phyloP scores from a whole-genome alignment of 2,888 invertebrate species.

The Platynereis dumerilii region DNA sequence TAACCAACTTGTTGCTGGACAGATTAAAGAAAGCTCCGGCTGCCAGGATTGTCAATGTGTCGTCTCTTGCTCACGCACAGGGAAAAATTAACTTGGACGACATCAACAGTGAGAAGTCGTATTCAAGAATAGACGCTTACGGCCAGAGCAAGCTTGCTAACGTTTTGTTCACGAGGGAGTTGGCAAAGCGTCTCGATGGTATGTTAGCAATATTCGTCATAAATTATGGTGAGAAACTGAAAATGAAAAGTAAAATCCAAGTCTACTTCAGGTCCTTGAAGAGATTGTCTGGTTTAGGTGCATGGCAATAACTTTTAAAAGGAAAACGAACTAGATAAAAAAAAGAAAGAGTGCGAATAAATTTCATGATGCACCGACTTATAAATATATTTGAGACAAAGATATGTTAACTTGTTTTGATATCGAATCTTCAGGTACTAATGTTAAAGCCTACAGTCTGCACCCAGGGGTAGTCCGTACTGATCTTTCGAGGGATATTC shows the following conservation, averaged over 20 bases:
- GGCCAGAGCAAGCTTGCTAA: slow-evolving; percentile 63
- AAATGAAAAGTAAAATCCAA: too few relatives aligned
- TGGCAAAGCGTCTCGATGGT: slow-evolving; percentile 52
- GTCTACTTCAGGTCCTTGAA: too few relatives aligned
- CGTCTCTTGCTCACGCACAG: slow-evolving; percentile 55
- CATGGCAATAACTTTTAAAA: too few relatives aligned
- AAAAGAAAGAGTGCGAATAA: too few relatives aligned
- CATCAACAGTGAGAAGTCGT: slow-evolving; percentile 42
- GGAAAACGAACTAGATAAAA: too few relatives aligned
- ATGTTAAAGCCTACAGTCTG: not conserved
- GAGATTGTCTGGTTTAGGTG: too few relatives aligned
- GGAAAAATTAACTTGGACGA: slow-evolving; percentile 55
- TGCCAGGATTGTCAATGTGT: slow-evolving; percentile 54
- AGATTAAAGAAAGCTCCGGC: slow-evolving; percentile 45
- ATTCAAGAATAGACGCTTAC: not conserved
- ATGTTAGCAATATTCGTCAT: too few relatives aligned
- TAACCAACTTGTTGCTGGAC: slow-evolving; percentile 59
- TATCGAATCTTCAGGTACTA: not conserved
- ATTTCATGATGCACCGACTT: too few relatives aligned
- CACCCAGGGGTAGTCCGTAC: not conserved
- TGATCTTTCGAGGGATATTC: not conserved
- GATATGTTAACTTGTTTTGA: too few relatives aligned
- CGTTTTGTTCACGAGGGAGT: slow-evolving; percentile 50
- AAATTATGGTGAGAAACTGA: too few relatives aligned
- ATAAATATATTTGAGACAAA: too few relatives aligned